phyloP scores from a whole-genome alignment of 1,140 invertebrate species.

The Ctenoplectra terminalis region DNA sequence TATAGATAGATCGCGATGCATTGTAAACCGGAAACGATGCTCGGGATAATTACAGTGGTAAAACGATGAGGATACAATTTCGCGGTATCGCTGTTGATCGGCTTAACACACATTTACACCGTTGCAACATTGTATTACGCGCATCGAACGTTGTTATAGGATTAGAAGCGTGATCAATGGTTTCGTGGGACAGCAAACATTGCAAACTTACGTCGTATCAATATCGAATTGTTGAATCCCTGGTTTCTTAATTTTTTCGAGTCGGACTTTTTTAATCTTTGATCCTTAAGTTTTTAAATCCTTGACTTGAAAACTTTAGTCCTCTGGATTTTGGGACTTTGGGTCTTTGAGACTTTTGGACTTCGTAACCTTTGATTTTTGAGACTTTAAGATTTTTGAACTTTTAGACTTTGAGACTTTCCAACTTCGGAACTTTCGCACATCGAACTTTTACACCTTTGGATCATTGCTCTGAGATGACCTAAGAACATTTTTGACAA shows the following conservation, averaged over 20 bases:
- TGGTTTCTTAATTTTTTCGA: no score
- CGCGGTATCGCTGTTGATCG: neutral
- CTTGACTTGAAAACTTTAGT: no score
- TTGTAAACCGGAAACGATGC: conserved; percentile 33
- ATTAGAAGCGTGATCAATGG: no score
- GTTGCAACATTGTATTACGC: neutral
- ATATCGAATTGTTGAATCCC: neutral
- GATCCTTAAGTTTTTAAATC: no score
- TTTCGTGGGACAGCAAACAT: neutral
- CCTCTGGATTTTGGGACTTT: no score
- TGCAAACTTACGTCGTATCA: no score
- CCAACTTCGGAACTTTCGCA: neutral
- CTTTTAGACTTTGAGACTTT: neutral
- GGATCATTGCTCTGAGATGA: no score
- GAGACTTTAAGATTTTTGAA: no score
- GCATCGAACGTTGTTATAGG: neutral
- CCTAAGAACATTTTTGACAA: no score
- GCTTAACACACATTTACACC: neutral
- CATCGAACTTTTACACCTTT: neutral
- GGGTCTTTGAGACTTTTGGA: no score
- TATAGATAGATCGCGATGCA: conserved; percentile 6
- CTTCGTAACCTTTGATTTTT: no score
- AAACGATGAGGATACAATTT: conserved; percentile 28
- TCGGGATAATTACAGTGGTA: conserved; percentile 26
- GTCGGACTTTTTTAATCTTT: no score